Evolutionary conservation across 2,797 vertebrate species (phyloP), one percentile per base, ranked within the genome.

Genomic region (Eulemur albifrons): DNA sequence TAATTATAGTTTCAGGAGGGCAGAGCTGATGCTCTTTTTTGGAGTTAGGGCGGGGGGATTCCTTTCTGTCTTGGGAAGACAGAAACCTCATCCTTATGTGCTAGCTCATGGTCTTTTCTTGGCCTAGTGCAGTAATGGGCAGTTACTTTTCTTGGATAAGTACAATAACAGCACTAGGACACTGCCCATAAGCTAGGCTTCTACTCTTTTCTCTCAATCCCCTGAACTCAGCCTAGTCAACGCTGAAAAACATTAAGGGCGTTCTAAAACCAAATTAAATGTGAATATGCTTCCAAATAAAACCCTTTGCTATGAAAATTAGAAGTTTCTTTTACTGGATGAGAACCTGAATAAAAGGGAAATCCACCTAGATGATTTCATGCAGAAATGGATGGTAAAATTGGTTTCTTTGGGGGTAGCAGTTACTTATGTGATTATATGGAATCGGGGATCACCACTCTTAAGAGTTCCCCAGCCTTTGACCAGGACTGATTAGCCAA

Each of bases 201-300:
- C 40, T 21, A 84, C n/a, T 90, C 38, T 85, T 23, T 72, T 52
- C 61, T 61, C 38, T 63, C 40, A 54, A 43, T 35, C 38, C 8
- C 45, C 52, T 80, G n/a, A 81, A 89, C 38, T 83, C 30, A 77
- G 84, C 43, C 57, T 91, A 84, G n/a, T 83, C 54, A 38, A 93
- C 38, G 25, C 70, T 94, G 63, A 69, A 88, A 76, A 96, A 69
- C 52, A 70, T 23, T 1, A 77, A 81, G 17, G 35, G 45, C 50
- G 76, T 23, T 83, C 50, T 79, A 84, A 96, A 96, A 88, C 13
- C 40, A 91, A 90, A 86, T 59, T 76, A 90, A 52, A 93, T 59
- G 57, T 20, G 93, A 80, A 70, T 87, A 82, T 21, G 52, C 21
- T 93, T 94, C 54, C 73, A 92, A 91, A 48, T 86, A 45, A 82